Conservation (phyloP, 2,888 invertebrate species). For the Troilus luridus region DNA sequence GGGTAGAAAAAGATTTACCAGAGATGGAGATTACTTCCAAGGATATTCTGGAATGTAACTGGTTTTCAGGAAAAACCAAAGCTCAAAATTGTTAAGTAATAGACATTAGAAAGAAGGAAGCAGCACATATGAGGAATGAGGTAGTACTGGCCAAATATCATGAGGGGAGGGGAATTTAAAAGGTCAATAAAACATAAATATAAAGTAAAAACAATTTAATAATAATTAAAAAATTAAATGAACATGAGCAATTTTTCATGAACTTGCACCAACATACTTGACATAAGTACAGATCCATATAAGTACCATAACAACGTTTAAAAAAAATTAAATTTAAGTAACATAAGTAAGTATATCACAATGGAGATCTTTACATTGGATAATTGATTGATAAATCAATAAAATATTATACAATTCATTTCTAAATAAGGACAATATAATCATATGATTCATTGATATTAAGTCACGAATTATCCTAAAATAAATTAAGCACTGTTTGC, state of each 20-base stretch:
- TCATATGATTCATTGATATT: neutral
- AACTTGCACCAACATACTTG: neutral
- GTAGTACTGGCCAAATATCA: too few species aligned
- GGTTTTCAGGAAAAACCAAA: too few species aligned
- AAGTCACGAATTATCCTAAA: slow-evolving; percentile 29
- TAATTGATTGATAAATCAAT: neutral
- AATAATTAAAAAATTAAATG: slow-evolving; percentile 23
- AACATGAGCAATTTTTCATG: slow-evolving; percentile 9
- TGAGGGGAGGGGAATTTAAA: neutral
- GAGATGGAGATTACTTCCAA: too few species aligned
- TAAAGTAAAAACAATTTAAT: slow-evolving; percentile 34
- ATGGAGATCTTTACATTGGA: slow-evolving; percentile 19
- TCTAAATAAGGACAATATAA: too few species aligned
- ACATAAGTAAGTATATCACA: slow-evolving; percentile 40
- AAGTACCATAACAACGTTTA: neutral
- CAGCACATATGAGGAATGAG: too few species aligned
- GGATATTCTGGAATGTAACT: too few species aligned
- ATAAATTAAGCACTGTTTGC: slow-evolving; percentile 28
- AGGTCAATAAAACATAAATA: neutral
- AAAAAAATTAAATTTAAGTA: neutral
- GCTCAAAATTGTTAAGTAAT: too few species aligned
- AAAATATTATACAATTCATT: too few species aligned
- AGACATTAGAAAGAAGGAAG: too few species aligned
- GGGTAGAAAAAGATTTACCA: too few species aligned
- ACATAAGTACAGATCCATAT: slow-evolving; percentile 12